Conservation (phyloP, 1,140 invertebrate genomes). For the Bombus vancouverensis region DNA sequence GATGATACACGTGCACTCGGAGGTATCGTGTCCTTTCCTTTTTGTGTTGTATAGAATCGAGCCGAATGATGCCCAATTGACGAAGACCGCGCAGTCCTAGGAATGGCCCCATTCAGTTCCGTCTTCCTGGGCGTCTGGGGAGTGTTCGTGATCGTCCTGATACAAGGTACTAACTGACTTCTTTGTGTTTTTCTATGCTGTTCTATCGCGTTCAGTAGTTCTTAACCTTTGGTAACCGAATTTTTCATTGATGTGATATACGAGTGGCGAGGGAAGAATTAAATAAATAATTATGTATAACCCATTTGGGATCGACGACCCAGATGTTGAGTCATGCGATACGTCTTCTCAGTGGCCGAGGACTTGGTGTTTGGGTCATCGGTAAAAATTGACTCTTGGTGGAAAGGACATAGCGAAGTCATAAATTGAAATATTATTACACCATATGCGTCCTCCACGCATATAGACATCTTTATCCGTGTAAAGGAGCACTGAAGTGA, state of each 20-base stretch:
- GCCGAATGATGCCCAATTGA: slow-evolving; percentile 80
- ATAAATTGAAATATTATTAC: not conserved
- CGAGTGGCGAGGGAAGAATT: too few relatives aligned
- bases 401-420: not conserved
- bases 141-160: slow-evolving; percentile 79
- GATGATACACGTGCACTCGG: not conserved
- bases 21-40: slow-evolving; percentile 23
- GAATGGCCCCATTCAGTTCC: slow-evolving; percentile 80
- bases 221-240: slow-evolving; percentile 11
- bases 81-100: slow-evolving; percentile 73
- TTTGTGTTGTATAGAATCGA: slow-evolving; percentile 68
- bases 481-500: not conserved
- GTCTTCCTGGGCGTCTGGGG: slow-evolving; percentile 81
- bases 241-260: not conserved
- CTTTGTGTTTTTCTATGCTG: too few relatives aligned
- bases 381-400: not conserved
- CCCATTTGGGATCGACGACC: not conserved
- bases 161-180: slow-evolving; percentile 74
- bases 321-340: not conserved
- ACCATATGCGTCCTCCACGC: not conserved
- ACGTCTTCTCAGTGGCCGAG: not conserved
- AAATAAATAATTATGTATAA: not conserved
- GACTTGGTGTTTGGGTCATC: not conserved
- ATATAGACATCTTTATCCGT: not conserved
- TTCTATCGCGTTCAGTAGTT: not conserved